Evolutionary conservation across 2,888 invertebrate genomes (phyloP), one percentile per base, ranked within the genome.

Genomic region (Polylopha cassiicola): DNA sequence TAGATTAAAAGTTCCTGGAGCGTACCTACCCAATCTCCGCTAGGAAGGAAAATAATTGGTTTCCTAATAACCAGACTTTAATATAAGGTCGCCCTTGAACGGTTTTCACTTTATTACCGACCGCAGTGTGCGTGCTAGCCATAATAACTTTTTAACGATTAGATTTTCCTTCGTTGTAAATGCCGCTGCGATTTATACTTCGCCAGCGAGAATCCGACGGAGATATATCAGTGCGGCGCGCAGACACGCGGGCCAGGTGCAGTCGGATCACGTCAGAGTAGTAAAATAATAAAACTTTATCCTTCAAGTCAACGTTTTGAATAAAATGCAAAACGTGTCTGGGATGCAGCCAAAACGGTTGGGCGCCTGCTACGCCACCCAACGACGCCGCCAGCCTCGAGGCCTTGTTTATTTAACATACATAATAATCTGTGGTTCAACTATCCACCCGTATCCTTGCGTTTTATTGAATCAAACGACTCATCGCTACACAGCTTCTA

Each of bases 271-370:
- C 84, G 84, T 78, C 55, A 65, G 65, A 70, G 77, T 78, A 76
- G 74, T 84, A 84, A 82, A 84, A 84, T 81, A 84, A 84, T 84
- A 84, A 77, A 81, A 82, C 73, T 81, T 75, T 74, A 81, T 81
- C 75, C 79, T 78, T 66, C 72, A 73, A 73, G 76, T 81, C 81
- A 79, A 74, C 82, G 73, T 79, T 82, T 79, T 82, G 82, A 84
- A 82, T 84, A 79, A 84, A 84, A 82, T 80, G 79, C 74, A 71
- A 75, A 76, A 80, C 84, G 82, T 84, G 84, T 67, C 71, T 81
- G 81, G 80, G 79, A 65, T 78, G 81, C 78, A 81, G 79, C 81
- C 79, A 79, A 73, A 71, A 65, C 61, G 58, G 59, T 55, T 57
- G 57, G 51, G 49, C 53, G 51, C 62, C 55, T 52, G 58, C 47